These are phyloP conservation scores for Drosophila pandora DNA, from an alignment of 1,140 invertebrate species.

Conservation along the genomic window DNA sequence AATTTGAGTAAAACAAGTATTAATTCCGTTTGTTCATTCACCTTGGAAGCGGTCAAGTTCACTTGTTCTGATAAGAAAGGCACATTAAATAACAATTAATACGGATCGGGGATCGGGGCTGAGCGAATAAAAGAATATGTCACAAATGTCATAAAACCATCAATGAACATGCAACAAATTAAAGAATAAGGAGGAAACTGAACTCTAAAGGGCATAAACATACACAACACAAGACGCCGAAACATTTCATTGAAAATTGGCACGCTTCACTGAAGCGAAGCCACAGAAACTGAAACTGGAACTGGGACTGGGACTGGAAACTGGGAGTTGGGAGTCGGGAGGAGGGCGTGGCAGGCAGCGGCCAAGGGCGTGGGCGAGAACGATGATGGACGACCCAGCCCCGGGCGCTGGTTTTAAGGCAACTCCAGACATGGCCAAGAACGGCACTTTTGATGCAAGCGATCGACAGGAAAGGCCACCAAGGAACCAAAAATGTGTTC, in stretches of 20 bases:
- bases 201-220: conserved; percentile 41
- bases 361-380: conserved; percentile 9
- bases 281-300: conserved; percentile 14
- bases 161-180: conserved; percentile 47
- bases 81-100: conserved; percentile 23
- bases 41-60: conserved; percentile 34
- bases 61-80: conserved; percentile 18
- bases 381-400: conserved; percentile 69
- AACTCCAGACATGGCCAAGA: conserved; percentile 39
- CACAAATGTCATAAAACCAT: conserved; percentile 25
- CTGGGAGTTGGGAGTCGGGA: not conserved
- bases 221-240: conserved; percentile 61
- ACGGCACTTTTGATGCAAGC: conserved; percentile 65
- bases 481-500: conserved; percentile 37
- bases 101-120: conserved; percentile 31
- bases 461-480: conserved; percentile 8
- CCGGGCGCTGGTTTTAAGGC: conserved; percentile 28
- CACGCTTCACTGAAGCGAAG: conserved; percentile 75
- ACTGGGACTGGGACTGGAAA: not conserved
- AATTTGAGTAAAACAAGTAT: conserved; percentile 17
- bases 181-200: conserved; percentile 1
- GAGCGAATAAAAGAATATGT: conserved; percentile 6
- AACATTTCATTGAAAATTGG: conserved; percentile 78
- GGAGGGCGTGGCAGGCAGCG: conserved; percentile 5
- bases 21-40: conserved; percentile 23